Base-by-base conservation (phyloP, 2,797 vertebrate genomes). In the Pangasius krempfi region DNA sequence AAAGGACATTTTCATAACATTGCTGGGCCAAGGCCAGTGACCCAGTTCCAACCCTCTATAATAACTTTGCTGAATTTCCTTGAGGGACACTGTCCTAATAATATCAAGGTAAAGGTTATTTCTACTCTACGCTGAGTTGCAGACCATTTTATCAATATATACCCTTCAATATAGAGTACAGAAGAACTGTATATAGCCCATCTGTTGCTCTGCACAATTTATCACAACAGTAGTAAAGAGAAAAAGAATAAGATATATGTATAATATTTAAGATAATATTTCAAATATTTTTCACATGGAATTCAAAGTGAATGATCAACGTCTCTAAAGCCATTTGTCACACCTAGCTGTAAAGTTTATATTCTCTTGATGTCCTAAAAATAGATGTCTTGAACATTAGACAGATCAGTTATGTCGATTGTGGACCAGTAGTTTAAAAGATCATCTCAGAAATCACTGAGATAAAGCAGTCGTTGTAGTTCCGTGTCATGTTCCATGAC, bases 1-100 rank as follows among this genome's bases (percentile, higher is more conserved):
- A 40, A 75, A 75, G n/a, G 60, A 78, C 44, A 84, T 82, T 62
- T 40, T 79, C 58, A 68, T 80, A 80, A 80, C 85, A 87, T 85
- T 90, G 75, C 88, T 87, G 78, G 86, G 78, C 73, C 88, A 88
- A 83, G 75, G 85, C 82, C 79, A 83, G 33, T 90, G 85, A 83
- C 85, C 82, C 87, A 79, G 50, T 82, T 87, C 18, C 40, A 72
- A n/a, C 68, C 44, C 44, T 78, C 72, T 73, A 86, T 89, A 89
- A 90, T 87, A 89, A 81, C 87, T 87, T 90, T 73, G 52, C 86
- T 97, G 85, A 60, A 89, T 87, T 89, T 90, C 87, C 88, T 89
- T 87, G 85, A 89, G 89, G 88, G 88, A 88, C 88, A 25, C 76
- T 90, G 84, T 68, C 88, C 88, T 89, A 89, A 87, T 88, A 90